These are phyloP conservation scores for Melipona quadrifasciata DNA, from an alignment of 1,140 invertebrate genomes.

Conservation along the genomic window DNA sequence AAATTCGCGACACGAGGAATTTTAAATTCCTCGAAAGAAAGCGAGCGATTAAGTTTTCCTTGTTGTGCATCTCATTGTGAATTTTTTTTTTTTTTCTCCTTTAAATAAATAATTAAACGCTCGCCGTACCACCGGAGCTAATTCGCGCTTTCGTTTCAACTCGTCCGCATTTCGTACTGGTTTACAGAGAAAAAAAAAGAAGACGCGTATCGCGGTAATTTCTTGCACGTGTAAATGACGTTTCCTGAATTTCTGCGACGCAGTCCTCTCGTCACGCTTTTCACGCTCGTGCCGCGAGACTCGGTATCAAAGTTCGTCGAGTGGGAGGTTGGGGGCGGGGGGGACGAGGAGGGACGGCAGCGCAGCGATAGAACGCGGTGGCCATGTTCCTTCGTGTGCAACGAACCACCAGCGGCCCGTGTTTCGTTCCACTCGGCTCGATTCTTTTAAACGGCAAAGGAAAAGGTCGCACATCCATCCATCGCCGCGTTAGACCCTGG, in stretches of 20 bases:
- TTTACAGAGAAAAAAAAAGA: not conserved
- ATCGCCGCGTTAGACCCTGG: constrained; percentile 58
- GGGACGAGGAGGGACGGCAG: not conserved
- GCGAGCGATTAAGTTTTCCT: not conserved
- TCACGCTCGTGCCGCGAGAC: not conserved
- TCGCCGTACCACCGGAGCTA: not conserved
- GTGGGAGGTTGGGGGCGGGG: not conserved
- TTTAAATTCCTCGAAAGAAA: not conserved
- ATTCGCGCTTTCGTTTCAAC: not conserved
- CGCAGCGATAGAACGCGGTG: not conserved
- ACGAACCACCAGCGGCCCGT: not conserved
- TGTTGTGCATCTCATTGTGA: not conserved
- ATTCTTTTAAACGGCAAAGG: constrained; percentile 47
- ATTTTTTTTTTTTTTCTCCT: too few species aligned
- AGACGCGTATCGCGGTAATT: too few species aligned
- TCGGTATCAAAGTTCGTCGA: not conserved
- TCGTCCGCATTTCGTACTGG: not conserved
- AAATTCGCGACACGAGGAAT: not conserved
- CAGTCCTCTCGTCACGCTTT: not conserved
- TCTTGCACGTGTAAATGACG: not conserved
- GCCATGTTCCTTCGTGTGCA: not conserved
- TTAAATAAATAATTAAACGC: too few species aligned
- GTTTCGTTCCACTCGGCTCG: constrained; percentile 5
- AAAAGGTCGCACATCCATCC: constrained; percentile 66
- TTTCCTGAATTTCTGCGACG: not conserved